phyloP scores from a whole-genome alignment of 2,888 invertebrate genomes.

The Cheilosia pagana region DNA sequence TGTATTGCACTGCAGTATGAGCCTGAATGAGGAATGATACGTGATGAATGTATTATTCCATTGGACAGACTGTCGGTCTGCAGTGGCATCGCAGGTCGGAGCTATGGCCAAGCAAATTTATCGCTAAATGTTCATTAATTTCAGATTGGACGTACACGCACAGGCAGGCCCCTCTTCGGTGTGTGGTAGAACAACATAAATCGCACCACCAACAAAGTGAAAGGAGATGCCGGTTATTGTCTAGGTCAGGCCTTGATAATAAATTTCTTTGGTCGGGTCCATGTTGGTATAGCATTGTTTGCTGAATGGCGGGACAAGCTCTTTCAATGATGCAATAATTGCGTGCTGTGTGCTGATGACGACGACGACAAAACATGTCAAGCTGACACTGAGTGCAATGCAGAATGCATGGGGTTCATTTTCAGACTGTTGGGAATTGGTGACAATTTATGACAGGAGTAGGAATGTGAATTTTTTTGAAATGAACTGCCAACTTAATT shows the following conservation, averaged over 20 bases:
- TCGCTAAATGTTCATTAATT: constrained; percentile 60
- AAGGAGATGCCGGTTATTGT: constrained; percentile 1
- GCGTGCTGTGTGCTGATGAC: constrained; percentile 44
- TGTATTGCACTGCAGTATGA: neutral
- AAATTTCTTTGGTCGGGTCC: constrained; percentile 40
- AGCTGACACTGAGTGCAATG: constrained; percentile 26
- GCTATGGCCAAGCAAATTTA: neutral
- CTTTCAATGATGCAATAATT: constrained; percentile 62
- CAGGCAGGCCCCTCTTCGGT: neutral
- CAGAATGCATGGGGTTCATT: neutral
- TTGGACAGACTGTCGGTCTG: constrained; percentile 3
- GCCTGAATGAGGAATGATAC: constrained; percentile 27
- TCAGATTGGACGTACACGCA: constrained; percentile 27
- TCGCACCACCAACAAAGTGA: constrained; percentile 1
- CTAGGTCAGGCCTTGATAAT: constrained; percentile 31
- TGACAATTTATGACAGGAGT: constrained; percentile 14
- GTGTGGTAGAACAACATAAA: neutral
- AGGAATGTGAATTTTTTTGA: neutral
- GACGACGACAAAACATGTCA: constrained; percentile 52
- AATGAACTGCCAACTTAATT: too few relatives aligned
- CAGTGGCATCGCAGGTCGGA: neutral
- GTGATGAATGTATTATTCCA: constrained; percentile 48
- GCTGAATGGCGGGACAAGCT: constrained; percentile 17
- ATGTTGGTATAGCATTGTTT: constrained; percentile 12
- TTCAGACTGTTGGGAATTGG: neutral